phyloP scores from a whole-genome alignment of 2,797 vertebrate genomes.

The Mustela erminea region DNA sequence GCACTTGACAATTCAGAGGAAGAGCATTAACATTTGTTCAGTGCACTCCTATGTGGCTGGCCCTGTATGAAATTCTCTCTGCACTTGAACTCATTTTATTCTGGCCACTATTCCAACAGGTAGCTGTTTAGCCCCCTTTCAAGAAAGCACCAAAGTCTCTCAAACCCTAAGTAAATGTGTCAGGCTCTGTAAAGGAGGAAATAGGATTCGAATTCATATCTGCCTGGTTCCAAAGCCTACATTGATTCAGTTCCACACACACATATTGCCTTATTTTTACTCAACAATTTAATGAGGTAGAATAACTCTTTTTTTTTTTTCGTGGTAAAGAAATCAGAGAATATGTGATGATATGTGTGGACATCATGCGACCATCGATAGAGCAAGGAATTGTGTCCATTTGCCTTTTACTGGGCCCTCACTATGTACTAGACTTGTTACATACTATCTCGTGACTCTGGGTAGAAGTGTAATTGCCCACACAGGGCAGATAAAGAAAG shows the following conservation, averaged over 20 bases:
- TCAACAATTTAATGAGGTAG: background rate
- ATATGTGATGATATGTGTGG: background rate
- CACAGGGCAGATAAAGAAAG: background rate
- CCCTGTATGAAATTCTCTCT: background rate
- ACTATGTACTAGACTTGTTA: background rate
- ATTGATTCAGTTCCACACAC: background rate
- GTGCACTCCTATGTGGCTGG: background rate
- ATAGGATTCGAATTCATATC: background rate
- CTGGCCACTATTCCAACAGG: background rate
- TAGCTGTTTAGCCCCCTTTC: background rate
- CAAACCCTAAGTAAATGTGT: background rate
- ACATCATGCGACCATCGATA: background rate
- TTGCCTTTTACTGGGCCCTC: background rate
- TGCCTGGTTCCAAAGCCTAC: background rate
- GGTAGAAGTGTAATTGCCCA: background rate
- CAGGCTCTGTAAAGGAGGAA: background rate
- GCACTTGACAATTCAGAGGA: background rate
- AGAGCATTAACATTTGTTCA: background rate
- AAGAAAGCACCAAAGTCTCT: background rate
- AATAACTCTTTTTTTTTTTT: background rate
- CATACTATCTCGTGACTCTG: background rate
- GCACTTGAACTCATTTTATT: slow-evolving; percentile 7
- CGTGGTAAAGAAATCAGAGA: slow-evolving; percentile 18
- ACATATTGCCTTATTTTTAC: background rate
- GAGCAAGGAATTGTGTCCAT: background rate